phyloP scores from a whole-genome alignment of 2,113 vertebrate genomes.

The Argyrosomus japonicus region DNA sequence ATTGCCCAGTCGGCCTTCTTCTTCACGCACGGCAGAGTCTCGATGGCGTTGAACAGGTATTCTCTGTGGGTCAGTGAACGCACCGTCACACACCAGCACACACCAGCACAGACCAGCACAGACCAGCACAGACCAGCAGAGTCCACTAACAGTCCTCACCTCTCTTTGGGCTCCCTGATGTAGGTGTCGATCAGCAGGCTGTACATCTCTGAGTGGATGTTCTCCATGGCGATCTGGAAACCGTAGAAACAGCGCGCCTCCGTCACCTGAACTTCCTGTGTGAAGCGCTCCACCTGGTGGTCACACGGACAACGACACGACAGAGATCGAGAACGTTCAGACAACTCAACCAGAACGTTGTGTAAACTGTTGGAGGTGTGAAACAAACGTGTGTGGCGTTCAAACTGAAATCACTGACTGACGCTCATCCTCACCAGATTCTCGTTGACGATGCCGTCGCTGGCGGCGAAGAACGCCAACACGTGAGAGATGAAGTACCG shows the following conservation, averaged over 20 bases:
- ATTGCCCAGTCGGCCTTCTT: conserved; percentile 99
- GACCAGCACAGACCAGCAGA: too few species aligned
- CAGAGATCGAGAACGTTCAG: background rate
- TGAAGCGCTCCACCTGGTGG: conserved; percentile 97
- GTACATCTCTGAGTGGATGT: conserved; percentile 99
- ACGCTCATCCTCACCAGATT: conserved; percentile 88
- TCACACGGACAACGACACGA: background rate
- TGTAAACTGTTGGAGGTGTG: too few species aligned
- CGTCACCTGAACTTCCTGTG: conserved; percentile 95
- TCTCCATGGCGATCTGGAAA: conserved; percentile 99
- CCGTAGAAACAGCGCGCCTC: conserved; percentile 98
- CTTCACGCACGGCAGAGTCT: conserved; percentile 95
- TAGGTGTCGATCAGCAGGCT: conserved; percentile 84
- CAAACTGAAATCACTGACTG: too few species aligned
- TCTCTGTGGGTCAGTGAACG: conserved; percentile 83
- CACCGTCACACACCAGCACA: too few species aligned
- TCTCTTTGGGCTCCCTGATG: conserved; percentile 3
- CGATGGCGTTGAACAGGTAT: conserved; percentile 96
- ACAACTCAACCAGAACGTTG: too few species aligned
- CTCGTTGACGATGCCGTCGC: conserved; percentile 98
- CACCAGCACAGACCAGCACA: too few species aligned
- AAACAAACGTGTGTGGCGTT: too few species aligned
- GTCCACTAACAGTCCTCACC: background rate
- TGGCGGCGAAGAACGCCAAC: conserved; percentile 96
- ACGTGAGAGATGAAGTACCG: conserved; percentile 95